These are phyloP conservation scores for Pogonomyrmex californicus DNA, from an alignment of 1,140 invertebrate genomes.

Conservation along the genomic window DNA sequence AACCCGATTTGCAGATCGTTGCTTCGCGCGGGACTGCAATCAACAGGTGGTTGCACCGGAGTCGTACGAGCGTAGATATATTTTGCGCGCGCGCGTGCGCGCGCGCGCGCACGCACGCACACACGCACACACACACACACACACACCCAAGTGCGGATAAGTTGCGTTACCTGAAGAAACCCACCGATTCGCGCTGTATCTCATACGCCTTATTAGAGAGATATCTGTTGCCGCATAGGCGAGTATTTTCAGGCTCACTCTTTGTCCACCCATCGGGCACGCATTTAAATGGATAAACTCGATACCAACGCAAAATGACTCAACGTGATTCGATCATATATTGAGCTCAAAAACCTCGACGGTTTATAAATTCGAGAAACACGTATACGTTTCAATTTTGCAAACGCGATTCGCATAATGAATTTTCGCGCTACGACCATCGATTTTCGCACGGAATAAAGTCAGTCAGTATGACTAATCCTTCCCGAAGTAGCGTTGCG, in stretches of 20 bases:
- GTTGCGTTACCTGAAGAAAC: conserved; percentile 61
- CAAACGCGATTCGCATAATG: not conserved
- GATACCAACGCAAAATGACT: conserved; percentile 34
- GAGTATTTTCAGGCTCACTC: conserved; percentile 27
- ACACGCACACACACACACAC: not conserved
- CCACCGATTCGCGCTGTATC: conserved; percentile 32
- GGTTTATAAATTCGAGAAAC: not conserved
- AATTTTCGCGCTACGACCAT: not conserved
- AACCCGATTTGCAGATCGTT: conserved; percentile 51
- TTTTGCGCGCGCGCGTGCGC: not conserved
- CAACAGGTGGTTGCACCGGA: conserved; percentile 68
- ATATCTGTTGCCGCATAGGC: conserved; percentile 48
- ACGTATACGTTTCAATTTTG: not conserved
- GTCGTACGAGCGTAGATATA: not conserved
- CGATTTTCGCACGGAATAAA: not conserved
- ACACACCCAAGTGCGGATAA: not conserved
- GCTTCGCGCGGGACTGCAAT: conserved; percentile 43
- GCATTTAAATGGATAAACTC: conserved; percentile 54
- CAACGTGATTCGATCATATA: conserved; percentile 1
- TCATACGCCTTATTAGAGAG: conserved; percentile 59
- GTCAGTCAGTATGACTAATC: not conserved
- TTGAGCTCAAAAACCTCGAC: not conserved
- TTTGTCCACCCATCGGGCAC: conserved; percentile 62
- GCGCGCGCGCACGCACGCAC: not conserved
- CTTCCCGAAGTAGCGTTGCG: not conserved